Base-by-base conservation (phyloP, 2,797 vertebrate genomes). In the Eleutherodactylus coqui region DNA sequence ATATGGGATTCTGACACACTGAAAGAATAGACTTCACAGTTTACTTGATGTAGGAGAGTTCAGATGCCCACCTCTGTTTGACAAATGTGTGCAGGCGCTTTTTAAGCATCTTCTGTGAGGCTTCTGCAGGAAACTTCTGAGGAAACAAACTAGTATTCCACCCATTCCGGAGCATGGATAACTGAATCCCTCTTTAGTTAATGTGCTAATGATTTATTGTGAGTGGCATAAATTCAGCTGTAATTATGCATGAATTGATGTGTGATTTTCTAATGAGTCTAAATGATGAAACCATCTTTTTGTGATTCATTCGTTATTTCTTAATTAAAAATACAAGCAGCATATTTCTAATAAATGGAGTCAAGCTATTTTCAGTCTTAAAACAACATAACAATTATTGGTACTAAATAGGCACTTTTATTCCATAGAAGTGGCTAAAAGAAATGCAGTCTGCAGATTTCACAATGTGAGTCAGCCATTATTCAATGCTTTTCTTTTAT, bases 201-300 rank as follows among this genome's bases (percentile, higher is more conserved):
- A 93, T 90, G 83, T 92, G 92, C 92, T 94, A 94, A 94, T 94
- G 93, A 94, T 93, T 93, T 94, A 91, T 94, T 92, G 90, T 90
- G 92, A 94, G 92, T 91, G 91, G 91, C 88, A 93, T 90, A 94
- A 92, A 94, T 94, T 93, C 90, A 91, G 91, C 92, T 91, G 89
- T 93, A 94, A 95, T 95, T 95, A 95, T 93, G 91, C 78, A 89
- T 93, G 93, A 94, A 95, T 93, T 93, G 92, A 94, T 95, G 93
- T 94, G 93, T 92, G 94, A 95, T 95, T 95, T 95, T 89, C 91
- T 95, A 95, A 95, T 94, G 92, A 94, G 93, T 90, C 91, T 93
- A 94, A 94, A 92, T 93, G 92, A 94, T 93, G 93, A 95, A 94
- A 94, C 93, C 91, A 93, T 94, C 89, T 49, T 95, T 95, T 94